Evolutionary conservation across 2,888 invertebrate genomes (phyloP).

Genomic region (Agapostemon virescens): DNA sequence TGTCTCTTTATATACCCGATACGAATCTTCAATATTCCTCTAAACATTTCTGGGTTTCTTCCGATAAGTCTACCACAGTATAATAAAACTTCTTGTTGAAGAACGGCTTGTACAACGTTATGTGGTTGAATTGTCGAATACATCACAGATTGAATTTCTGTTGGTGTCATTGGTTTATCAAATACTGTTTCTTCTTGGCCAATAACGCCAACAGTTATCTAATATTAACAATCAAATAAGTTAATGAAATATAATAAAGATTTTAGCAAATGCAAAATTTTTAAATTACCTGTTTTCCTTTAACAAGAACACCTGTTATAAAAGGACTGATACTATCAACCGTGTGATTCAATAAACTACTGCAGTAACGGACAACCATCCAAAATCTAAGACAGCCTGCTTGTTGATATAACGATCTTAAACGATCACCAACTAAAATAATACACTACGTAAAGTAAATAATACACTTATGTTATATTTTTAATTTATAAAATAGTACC

Average conservation of each 20-base stretch:
- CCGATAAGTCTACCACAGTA: constrained; percentile 96
- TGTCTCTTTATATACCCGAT: constrained; percentile 82
- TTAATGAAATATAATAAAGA: constrained; percentile 2
- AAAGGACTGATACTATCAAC: constrained; percentile 99
- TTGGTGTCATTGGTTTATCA: constrained; percentile 98
- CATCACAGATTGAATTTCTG: constrained; percentile 95
- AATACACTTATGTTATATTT: not conserved
- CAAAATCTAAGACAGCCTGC: constrained; percentile 94
- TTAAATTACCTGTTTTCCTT: constrained; percentile 93
- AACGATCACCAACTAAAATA: constrained; percentile 85
- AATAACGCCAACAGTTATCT: constrained; percentile 95
- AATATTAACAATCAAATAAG: constrained; percentile 62
- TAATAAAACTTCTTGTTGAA: constrained; percentile 95
- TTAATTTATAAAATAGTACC: constrained; percentile 68
- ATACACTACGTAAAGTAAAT: constrained; percentile 61
- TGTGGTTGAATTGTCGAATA: constrained; percentile 94
- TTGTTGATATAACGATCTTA: constrained; percentile 88
- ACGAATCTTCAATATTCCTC: constrained; percentile 93
- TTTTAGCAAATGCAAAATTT: not conserved
- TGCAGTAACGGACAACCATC: constrained; percentile 97
- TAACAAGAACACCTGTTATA: constrained; percentile 97
- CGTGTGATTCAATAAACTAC: constrained; percentile 94
- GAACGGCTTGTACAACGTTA: constrained; percentile 94
- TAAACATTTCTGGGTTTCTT: constrained; percentile 95
- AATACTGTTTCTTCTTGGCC: constrained; percentile 97